These are phyloP conservation scores for Pseudotriccus pelzelni DNA, from an alignment of 2,797 vertebrate species.

Conservation along the genomic window DNA sequence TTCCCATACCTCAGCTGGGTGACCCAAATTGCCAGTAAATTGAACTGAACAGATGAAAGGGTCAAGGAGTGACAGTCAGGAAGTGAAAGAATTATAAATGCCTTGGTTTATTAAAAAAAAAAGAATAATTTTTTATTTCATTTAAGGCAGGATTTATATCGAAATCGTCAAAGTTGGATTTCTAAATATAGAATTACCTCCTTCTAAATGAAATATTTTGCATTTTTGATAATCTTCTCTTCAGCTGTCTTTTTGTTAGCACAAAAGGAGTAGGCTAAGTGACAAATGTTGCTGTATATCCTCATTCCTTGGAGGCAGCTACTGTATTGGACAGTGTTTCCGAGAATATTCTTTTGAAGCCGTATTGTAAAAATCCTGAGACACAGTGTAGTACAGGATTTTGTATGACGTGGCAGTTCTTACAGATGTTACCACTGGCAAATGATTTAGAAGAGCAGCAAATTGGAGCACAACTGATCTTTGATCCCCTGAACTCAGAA, in stretches of 20 bases:
- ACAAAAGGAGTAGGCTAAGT: neutral
- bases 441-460: neutral
- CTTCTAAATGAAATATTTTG: neutral
- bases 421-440: neutral
- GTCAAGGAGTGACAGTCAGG: neutral
- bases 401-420: neutral
- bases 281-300: neutral
- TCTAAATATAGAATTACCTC: neutral
- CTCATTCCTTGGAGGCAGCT: neutral
- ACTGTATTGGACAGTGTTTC: neutral
- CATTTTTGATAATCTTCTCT: neutral
- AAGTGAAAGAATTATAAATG: neutral
- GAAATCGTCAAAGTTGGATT: neutral
- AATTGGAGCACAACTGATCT: neutral
- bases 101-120: neutral
- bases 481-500: neutral
- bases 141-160: neutral
- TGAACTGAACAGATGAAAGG: neutral
- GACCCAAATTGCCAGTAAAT: neutral
- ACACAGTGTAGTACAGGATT: neutral
- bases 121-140: neutral
- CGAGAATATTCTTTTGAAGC: constrained; percentile 7
- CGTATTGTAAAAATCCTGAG: neutral
- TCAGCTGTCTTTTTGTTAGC: neutral
- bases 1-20: neutral